A percentile compares a stretch with the other conserved stretches of the same genome.
Evolutionary conservation across 1,140 invertebrate species (phyloP).

Genomic region (Panagrolaimus sp.): DNA sequence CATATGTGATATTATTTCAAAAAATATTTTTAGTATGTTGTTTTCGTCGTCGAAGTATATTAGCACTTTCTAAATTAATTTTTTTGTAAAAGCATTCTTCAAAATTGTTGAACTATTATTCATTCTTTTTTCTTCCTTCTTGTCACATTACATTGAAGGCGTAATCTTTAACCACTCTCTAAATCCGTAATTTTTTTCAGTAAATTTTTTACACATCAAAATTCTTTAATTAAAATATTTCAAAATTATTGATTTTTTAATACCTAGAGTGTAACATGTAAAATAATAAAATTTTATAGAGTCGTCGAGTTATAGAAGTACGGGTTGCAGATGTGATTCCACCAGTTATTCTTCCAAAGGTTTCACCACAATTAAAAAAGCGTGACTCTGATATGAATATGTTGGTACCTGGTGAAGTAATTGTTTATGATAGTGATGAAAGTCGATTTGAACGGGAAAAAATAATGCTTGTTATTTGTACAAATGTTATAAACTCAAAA

Average conservation of each 20-base stretch:
- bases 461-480: slow-evolving; percentile 30
- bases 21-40: no score
- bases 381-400: slow-evolving; percentile 45
- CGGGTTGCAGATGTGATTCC: background rate
- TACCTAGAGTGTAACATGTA: background rate
- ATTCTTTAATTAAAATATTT: background rate
- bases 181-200: no score
- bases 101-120: no score
- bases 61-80: no score
- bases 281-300: slow-evolving; percentile 21
- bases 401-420: slow-evolving; percentile 29
- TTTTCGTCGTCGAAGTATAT: no score
- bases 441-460: slow-evolving; percentile 38
- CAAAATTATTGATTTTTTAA: no score
- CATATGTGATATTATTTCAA: no score
- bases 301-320: slow-evolving; percentile 11
- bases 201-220: background rate
- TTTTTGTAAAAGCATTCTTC: no score
- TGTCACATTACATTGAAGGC: no score
- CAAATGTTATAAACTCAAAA: slow-evolving; percentile 19
- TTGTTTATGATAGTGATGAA: slow-evolving; percentile 12
- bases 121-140: no score
- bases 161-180: no score
- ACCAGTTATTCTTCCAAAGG: no score
- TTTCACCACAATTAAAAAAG: slow-evolving; percentile 18